phyloP scores from a whole-genome alignment of 2,797 vertebrate species.

The Dipus sagitta region DNA sequence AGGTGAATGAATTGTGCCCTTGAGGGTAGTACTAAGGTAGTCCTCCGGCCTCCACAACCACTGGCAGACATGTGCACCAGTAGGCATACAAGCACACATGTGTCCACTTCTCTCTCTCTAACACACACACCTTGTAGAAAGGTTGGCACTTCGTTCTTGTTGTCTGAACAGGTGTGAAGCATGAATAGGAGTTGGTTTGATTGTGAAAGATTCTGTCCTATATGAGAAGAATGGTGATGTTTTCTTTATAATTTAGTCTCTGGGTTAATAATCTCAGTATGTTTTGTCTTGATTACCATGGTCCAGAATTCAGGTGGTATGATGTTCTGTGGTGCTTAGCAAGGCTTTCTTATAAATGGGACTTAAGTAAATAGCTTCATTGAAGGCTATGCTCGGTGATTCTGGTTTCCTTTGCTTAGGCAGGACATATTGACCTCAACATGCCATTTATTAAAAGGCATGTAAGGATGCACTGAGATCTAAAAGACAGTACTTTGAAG shows the following conservation, averaged over 20 bases:
- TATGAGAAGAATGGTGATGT: conserved; percentile 34
- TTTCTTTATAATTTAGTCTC: background rate
- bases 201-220: conserved; percentile 21
- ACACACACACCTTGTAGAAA: background rate
- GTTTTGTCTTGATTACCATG: conserved; percentile 20
- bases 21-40: too few species aligned
- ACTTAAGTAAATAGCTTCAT: conserved; percentile 12
- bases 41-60: too few species aligned
- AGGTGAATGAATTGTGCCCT: too few species aligned
- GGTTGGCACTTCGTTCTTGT: background rate
- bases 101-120: too few species aligned
- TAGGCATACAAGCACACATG: too few species aligned
- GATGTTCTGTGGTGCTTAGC: conserved; percentile 32
- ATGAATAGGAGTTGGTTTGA: conserved; percentile 13
- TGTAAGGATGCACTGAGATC: conserved; percentile 28
- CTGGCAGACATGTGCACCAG: too few species aligned
- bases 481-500: background rate
- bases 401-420: conserved; percentile 40
- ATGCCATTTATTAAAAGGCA: background rate
- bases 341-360: background rate
- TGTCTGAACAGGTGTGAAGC: background rate
- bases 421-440: background rate
- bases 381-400: background rate
- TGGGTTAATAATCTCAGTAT: background rate
- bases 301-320: background rate